Conservation (phyloP, 2,797 vertebrate genomes). For the Girardinus metallicus region DNA sequence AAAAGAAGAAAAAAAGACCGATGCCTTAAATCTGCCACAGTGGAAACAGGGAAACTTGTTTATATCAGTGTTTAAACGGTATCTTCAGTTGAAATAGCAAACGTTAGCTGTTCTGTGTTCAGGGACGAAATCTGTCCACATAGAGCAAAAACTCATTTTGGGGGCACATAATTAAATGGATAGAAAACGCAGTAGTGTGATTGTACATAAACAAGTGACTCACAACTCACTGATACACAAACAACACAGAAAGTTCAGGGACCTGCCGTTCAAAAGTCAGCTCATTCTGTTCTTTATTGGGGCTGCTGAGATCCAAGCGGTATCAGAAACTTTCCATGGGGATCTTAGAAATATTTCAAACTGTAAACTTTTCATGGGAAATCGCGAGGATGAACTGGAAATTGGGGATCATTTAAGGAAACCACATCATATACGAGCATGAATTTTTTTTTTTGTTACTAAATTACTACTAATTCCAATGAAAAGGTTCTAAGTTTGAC, state of each 20-base stretch:
- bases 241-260: neutral
- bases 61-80: constrained; percentile 34
- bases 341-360: neutral
- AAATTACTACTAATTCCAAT: neutral
- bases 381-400: neutral
- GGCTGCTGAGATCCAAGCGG: neutral
- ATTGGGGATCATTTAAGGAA: neutral
- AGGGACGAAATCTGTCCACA: constrained; percentile 35
- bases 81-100: constrained; percentile 46
- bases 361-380: neutral
- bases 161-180: neutral
- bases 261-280: neutral
- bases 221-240: constrained; percentile 1
- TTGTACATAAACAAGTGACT: constrained; percentile 12
- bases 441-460: neutral
- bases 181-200: constrained; percentile 15
- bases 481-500: neutral
- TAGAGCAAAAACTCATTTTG: constrained; percentile 7
- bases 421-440: neutral
- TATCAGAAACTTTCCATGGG: neutral
- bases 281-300: too few relatives aligned
- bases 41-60: constrained; percentile 36
- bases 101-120: constrained; percentile 34
- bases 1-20: constrained; percentile 35
- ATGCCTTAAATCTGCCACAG: constrained; percentile 64